Conservation (phyloP, 2,888 invertebrate genomes). For the Chrysodeixis includens region DNA sequence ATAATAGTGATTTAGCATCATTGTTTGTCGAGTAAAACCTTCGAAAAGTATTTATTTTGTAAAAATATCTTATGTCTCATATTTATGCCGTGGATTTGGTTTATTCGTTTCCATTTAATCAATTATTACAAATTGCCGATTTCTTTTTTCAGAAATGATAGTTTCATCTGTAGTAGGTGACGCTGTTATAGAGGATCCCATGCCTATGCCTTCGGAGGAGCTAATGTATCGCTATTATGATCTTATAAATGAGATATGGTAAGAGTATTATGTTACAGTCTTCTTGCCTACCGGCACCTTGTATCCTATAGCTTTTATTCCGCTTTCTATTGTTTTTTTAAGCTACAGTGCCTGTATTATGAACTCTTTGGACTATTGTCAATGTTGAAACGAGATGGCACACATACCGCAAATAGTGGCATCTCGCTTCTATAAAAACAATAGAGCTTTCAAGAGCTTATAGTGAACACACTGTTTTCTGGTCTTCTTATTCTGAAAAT, state of each 20-base stretch:
- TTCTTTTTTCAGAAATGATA: slow-evolving; percentile 81
- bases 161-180: slow-evolving; percentile 78
- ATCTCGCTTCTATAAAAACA: no score
- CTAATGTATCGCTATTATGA: slow-evolving; percentile 79
- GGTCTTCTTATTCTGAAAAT: slow-evolving; percentile 8
- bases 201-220: slow-evolving; percentile 77
- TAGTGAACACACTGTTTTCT: neutral
- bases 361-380: no score
- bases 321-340: slow-evolving; percentile 26
- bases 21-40: no score
- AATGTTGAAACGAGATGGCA: no score
- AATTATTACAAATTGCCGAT: slow-evolving; percentile 34
- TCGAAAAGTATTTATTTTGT: no score
- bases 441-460: no score
- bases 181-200: slow-evolving; percentile 70
- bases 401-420: no score
- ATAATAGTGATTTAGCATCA: no score
- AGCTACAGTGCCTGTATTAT: neutral
- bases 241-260: slow-evolving; percentile 80
- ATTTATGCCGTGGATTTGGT: no score
- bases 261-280: slow-evolving; percentile 64
- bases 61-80: no score
- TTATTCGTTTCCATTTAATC: neutral
- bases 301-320: slow-evolving; percentile 35
- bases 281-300: slow-evolving; percentile 48